Conservation (phyloP, 2,888 invertebrate species). For the Pollenia angustigena region DNA sequence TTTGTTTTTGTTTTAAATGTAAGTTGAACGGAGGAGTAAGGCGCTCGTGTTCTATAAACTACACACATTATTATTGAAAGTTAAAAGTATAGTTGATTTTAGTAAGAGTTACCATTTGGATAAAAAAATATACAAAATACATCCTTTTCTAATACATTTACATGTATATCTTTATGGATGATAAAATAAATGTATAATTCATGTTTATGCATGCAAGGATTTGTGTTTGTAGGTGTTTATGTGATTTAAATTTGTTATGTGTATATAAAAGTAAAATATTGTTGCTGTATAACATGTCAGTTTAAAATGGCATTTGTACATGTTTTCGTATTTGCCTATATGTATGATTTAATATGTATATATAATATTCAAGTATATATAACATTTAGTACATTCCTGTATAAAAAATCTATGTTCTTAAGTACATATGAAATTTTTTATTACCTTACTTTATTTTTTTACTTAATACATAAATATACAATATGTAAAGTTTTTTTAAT, state of each 20-base stretch:
- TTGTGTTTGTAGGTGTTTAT: slow-evolving; percentile 6
- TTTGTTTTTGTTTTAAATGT: too few species aligned
- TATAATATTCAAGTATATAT: not conserved
- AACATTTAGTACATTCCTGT: too few species aligned
- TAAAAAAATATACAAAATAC: not conserved
- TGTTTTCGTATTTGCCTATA: not conserved
- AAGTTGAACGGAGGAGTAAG: too few species aligned
- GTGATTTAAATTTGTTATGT: slow-evolving; percentile 21
- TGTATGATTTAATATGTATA: not conserved
- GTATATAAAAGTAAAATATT: slow-evolving; percentile 34
- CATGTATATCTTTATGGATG: slow-evolving; percentile 41
- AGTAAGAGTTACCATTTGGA: not conserved
- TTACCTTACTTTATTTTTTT: too few species aligned
- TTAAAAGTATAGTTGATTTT: not conserved
- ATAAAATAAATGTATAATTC: slow-evolving; percentile 28
- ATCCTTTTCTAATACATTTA: not conserved
- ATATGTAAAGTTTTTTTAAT: too few species aligned
- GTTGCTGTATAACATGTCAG: slow-evolving; percentile 48
- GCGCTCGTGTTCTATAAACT: too few species aligned
- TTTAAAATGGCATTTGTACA: slow-evolving; percentile 48
- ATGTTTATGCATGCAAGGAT: not conserved
- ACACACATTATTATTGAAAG: not conserved
- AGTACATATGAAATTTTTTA: too few species aligned
- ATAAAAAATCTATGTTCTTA: too few species aligned
- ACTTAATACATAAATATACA: too few species aligned